Percentiles rank a stretch among this genome's conserved stretches.
phyloP scores from a whole-genome alignment of 2,888 invertebrate species.

The Arge pagana region DNA sequence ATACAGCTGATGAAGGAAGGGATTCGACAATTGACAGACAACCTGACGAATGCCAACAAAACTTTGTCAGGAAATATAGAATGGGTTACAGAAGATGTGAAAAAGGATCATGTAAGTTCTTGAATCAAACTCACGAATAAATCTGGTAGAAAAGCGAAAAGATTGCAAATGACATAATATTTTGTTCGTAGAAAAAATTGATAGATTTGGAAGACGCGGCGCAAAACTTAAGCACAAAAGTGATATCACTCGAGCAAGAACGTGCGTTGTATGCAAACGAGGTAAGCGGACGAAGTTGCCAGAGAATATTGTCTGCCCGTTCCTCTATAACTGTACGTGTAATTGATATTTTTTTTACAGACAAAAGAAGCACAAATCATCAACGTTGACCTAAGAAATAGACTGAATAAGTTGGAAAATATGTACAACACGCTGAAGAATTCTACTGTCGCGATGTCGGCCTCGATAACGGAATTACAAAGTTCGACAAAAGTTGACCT shows the following conservation, averaged over 20 bases:
- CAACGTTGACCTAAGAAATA: conserved; percentile 34
- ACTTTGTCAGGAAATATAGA: conserved; percentile 55
- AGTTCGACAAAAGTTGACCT: no score
- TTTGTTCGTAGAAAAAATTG: conserved; percentile 50
- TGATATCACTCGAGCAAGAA: conserved; percentile 55
- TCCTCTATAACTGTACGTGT: background rate
- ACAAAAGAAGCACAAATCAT: conserved; percentile 35
- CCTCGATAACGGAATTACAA: conserved; percentile 26
- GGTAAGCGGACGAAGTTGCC: conserved; percentile 37
- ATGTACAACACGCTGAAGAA: conserved; percentile 40
- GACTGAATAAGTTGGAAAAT: conserved; percentile 41
- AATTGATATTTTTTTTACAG: conserved; percentile 30
- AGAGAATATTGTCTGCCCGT: conserved; percentile 34
- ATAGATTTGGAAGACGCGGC: conserved; percentile 53
- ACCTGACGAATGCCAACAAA: conserved; percentile 55
- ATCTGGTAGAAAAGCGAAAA: background rate
- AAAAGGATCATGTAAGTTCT: conserved; percentile 56
- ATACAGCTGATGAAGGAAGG: conserved; percentile 51
- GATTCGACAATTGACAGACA: conserved; percentile 51
- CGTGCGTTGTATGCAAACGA: conserved; percentile 45
- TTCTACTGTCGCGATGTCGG: conserved; percentile 36
- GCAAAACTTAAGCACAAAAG: conserved; percentile 54
- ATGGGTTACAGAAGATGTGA: conserved; percentile 57
- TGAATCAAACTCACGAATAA: conserved; percentile 10
- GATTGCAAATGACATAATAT: background rate